Percentiles rank a stretch among this genome's conserved stretches.
Conservation (phyloP, 2,888 invertebrate genomes). For the Andrena marginata region DNA sequence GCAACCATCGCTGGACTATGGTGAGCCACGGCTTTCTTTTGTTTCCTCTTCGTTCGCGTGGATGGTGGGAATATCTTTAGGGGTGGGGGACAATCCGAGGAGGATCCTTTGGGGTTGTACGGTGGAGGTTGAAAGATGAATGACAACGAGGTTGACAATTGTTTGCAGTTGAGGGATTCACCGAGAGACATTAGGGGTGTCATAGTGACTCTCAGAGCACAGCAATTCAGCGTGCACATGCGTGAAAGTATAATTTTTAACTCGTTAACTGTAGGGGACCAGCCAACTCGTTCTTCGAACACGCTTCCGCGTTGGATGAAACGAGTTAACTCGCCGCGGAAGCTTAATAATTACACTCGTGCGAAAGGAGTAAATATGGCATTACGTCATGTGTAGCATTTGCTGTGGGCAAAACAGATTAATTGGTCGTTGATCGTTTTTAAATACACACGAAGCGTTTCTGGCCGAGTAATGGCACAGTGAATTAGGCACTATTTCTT, state of each 20-base stretch:
- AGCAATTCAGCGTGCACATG: not conserved
- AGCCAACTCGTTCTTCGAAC: not conserved
- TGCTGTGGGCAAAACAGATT: not conserved
- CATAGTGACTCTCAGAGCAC: too few relatives aligned
- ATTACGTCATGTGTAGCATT: not conserved
- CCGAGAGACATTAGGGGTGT: too few relatives aligned
- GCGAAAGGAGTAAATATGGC: not conserved
- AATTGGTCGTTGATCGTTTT: not conserved
- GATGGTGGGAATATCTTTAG: not conserved
- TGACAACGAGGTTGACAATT: not conserved
- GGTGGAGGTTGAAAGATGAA: not conserved
- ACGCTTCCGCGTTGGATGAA: not conserved
- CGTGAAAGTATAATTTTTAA: not conserved
- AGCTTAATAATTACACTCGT: conserved; percentile 2
- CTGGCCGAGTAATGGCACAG: not conserved
- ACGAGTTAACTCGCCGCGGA: conserved; percentile 3
- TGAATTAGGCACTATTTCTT: not conserved
- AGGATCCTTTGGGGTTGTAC: not conserved
- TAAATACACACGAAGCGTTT: not conserved
- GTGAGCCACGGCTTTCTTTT: conserved; percentile 67
- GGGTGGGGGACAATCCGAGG: too few relatives aligned
- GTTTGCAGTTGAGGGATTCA: too few relatives aligned
- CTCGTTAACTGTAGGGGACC: not conserved
- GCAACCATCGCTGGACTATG: conserved; percentile 72
- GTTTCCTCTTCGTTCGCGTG: not conserved